phyloP scores from a whole-genome alignment of 1,140 invertebrate species.

The Physella acuta region DNA sequence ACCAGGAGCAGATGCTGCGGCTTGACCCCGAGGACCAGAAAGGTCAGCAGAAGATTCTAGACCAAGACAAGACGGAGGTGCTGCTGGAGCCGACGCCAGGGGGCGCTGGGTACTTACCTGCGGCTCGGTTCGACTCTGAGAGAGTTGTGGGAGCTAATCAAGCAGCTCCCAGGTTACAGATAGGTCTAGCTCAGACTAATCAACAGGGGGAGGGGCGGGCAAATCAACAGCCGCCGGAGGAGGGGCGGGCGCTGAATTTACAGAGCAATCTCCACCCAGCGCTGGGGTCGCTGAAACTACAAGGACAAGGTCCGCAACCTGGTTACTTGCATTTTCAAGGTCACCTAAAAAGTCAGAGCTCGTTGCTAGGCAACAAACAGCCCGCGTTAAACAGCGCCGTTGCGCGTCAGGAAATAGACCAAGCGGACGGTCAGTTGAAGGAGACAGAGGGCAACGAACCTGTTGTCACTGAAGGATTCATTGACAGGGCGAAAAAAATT shows the following conservation, averaged over 20 bases:
- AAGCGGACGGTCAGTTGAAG: not conserved
- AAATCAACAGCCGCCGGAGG: too few species aligned
- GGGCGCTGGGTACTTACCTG: not conserved
- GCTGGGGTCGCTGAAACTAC: not conserved
- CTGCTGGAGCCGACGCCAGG: not conserved
- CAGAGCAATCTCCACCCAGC: not conserved
- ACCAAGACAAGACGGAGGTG: not conserved
- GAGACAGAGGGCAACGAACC: not conserved
- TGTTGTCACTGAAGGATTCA: conserved; percentile 8
- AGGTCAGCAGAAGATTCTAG: not conserved
- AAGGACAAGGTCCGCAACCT: not conserved
- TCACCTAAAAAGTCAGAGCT: not conserved
- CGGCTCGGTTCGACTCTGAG: too few species aligned
- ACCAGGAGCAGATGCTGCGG: not conserved
- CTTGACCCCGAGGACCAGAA: not conserved
- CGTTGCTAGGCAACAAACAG: not conserved
- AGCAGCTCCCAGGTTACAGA: not conserved
- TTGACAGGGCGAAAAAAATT: not conserved
- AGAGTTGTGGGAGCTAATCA: not conserved
- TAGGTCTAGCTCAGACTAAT: not conserved
- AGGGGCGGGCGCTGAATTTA: too few species aligned
- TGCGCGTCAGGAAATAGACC: too few species aligned
- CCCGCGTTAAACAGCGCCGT: too few species aligned
- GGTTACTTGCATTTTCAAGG: too few species aligned
- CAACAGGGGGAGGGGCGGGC: not conserved